Percentiles rank a stretch among this genome's conserved stretches.
Conservation (phyloP, 2,797 vertebrate species). For the Hoplostethus mediterraneus region DNA sequence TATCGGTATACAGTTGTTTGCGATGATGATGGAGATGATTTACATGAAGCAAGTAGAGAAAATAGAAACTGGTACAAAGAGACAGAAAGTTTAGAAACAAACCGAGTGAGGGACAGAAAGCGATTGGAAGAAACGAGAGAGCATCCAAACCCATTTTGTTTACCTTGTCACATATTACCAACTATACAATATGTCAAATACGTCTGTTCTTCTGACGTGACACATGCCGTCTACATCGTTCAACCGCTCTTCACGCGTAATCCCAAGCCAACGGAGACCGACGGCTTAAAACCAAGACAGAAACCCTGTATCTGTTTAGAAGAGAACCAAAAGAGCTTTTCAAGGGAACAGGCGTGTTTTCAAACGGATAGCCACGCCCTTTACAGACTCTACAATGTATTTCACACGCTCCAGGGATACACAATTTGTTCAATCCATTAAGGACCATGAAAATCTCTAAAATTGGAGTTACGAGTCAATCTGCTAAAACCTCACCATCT, state of each 20-base stretch:
- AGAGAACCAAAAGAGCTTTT: neutral
- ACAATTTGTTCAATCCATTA: neutral
- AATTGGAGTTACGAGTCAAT: neutral
- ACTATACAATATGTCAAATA: neutral
- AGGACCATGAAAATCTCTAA: neutral
- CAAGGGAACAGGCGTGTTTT: neutral
- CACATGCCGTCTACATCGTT: constrained; percentile 11
- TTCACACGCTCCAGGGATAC: neutral
- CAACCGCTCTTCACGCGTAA: neutral
- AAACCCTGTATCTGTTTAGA: neutral
- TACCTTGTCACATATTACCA: neutral
- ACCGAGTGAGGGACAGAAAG: neutral
- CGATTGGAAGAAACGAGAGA: neutral
- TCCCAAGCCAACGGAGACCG: constrained; percentile 9
- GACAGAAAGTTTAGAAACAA: neutral
- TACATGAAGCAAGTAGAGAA: constrained; percentile 4
- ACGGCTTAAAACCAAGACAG: constrained; percentile 1
- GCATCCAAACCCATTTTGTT: neutral
- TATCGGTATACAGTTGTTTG: neutral
- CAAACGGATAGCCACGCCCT: too few species aligned
- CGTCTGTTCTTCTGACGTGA: constrained; percentile 16
- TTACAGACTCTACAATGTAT: neutral
- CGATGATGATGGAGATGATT: neutral
- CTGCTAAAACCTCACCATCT: constrained; percentile 2
- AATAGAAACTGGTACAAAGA: neutral